Conservation (phyloP, 2,888 invertebrate genomes). For the Sericinus montela region DNA sequence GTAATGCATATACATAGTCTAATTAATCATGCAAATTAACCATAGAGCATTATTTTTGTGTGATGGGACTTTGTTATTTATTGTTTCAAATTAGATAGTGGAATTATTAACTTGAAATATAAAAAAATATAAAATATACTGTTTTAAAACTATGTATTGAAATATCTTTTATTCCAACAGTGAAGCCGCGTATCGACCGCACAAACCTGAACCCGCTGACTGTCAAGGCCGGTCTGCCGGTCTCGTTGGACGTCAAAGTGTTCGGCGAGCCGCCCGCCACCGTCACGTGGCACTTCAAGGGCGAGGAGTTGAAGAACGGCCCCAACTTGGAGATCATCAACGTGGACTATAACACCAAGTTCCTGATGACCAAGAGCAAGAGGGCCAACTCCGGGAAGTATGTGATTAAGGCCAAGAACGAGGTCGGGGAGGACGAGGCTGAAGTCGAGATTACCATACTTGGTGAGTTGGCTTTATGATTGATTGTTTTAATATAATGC, state of each 20-base stretch:
- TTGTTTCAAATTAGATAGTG: no score
- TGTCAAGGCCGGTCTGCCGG: constrained; percentile 93
- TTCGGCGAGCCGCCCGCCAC: constrained; percentile 96
- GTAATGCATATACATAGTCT: no score
- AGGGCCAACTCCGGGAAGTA: constrained; percentile 92
- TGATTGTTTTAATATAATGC: no score
- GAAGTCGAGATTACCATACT: constrained; percentile 94
- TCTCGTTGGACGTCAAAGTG: constrained; percentile 92
- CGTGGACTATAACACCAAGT: constrained; percentile 94
- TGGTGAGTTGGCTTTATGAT: constrained; percentile 41
- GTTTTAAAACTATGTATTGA: no score
- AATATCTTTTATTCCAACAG: constrained; percentile 59
- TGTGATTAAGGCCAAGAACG: constrained; percentile 92
- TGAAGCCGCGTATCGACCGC: constrained; percentile 96
- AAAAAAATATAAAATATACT: no score
- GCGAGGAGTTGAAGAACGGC: constrained; percentile 79
- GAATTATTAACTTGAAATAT: no score
- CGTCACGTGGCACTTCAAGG: constrained; percentile 93
- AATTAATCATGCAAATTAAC: no score
- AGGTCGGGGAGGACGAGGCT: constrained; percentile 94
- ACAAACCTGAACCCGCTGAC: constrained; percentile 90
- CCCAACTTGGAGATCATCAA: constrained; percentile 87
- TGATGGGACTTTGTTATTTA: no score
- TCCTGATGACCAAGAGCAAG: constrained; percentile 90
- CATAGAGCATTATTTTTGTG: no score